phyloP scores from a whole-genome alignment of 2,888 invertebrate species.

The Furcula furcula region DNA sequence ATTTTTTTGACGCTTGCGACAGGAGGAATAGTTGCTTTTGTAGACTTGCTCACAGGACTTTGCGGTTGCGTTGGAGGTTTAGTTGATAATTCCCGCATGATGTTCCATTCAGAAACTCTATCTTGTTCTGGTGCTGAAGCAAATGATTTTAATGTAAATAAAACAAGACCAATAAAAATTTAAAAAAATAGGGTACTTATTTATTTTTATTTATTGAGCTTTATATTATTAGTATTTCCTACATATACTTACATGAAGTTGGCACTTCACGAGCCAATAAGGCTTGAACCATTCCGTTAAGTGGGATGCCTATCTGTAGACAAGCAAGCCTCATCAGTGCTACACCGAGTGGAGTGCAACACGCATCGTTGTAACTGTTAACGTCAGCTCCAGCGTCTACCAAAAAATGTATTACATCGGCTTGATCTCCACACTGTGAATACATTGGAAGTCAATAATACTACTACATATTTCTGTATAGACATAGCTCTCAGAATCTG shows the following conservation, averaged over 20 bases:
- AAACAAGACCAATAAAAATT: too few relatives aligned
- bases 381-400: conserved; percentile 76
- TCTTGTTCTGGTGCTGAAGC: conserved; percentile 24
- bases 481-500: too few relatives aligned
- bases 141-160: too few relatives aligned
- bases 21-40: conserved; percentile 12
- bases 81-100: conserved; percentile 29
- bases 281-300: conserved; percentile 41
- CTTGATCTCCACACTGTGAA: conserved; percentile 58
- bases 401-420: conserved; percentile 58
- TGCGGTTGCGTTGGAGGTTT: conserved; percentile 7
- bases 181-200: too few relatives aligned
- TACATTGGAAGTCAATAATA: too few relatives aligned
- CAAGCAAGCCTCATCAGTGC: conserved; percentile 63
- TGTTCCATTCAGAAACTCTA: conserved; percentile 53
- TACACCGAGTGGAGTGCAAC: conserved; percentile 73
- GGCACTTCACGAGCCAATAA: conserved; percentile 37
- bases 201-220: too few relatives aligned
- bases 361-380: conserved; percentile 76
- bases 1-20: conserved; percentile 26
- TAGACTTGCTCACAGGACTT: conserved; percentile 35
- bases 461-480: too few relatives aligned
- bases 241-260: conserved; percentile 28
- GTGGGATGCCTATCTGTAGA: conserved; percentile 37
- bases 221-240: too few relatives aligned